These are phyloP conservation scores for Gymnogyps californianus DNA, from an alignment of 2,113 vertebrate species.

Conservation along the genomic window DNA sequence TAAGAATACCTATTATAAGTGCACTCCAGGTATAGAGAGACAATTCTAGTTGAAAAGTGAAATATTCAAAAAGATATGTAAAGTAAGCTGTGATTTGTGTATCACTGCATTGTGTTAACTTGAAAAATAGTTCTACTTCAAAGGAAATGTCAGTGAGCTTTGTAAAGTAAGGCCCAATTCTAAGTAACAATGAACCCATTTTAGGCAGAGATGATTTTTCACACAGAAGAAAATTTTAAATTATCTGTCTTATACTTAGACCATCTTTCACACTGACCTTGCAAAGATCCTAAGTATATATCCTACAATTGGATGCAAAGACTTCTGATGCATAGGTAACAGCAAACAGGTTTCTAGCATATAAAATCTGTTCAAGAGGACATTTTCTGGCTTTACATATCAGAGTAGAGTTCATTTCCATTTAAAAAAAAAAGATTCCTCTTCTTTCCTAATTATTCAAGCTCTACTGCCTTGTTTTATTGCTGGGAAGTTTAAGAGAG, in stretches of 20 bases:
- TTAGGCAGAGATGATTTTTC: background rate
- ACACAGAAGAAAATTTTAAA: background rate
- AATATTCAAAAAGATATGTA: background rate
- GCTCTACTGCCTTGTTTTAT: background rate
- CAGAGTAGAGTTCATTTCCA: background rate
- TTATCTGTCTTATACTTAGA: background rate
- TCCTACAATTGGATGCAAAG: background rate
- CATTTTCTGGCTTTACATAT: background rate
- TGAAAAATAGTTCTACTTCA: constrained; percentile 12
- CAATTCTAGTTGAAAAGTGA: background rate
- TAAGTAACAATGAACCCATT: background rate
- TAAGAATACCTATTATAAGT: constrained; percentile 13
- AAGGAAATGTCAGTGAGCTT: background rate
- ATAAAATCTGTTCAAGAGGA: background rate
- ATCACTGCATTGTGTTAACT: background rate
- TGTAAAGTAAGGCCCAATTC: background rate
- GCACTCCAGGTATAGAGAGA: background rate
- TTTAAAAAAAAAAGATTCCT: background rate
- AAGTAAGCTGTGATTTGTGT: constrained; percentile 19
- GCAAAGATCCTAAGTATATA: background rate
- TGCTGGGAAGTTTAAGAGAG: background rate
- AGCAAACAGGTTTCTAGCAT: background rate
- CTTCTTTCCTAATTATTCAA: background rate
- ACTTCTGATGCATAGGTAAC: background rate
- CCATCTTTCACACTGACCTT: background rate